A percentile compares a stretch with the other conserved stretches of the same genome.
phyloP scores from a whole-genome alignment of 1,140 invertebrate genomes.

The Contarinia nasturtii region DNA sequence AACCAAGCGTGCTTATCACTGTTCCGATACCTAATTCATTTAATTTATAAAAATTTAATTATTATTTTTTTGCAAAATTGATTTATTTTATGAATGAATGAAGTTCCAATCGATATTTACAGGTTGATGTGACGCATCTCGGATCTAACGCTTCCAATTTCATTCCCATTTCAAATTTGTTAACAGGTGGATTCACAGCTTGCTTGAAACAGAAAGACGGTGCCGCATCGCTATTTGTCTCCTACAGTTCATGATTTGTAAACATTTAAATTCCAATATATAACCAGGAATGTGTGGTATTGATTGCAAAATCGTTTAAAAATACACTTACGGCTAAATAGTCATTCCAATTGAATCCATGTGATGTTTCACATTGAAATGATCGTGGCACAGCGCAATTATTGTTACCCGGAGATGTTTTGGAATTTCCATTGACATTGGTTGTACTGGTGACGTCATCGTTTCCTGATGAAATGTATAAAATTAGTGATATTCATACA shows the following conservation, averaged over 20 bases:
- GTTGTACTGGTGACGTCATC: constrained; percentile 7
- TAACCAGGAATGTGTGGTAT: constrained; percentile 12
- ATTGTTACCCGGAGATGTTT: constrained; percentile 27
- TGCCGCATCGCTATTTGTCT: constrained; percentile 59
- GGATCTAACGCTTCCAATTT: constrained; percentile 93
- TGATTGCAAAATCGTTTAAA: neutral
- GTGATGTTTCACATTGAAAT: constrained; percentile 54
- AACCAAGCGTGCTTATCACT: constrained; percentile 81
- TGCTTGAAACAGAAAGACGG: constrained; percentile 83
- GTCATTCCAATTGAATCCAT: constrained; percentile 77
- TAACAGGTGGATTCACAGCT: constrained; percentile 58
- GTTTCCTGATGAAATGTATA: constrained; percentile 23
- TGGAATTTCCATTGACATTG: constrained; percentile 17
- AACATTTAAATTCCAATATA: neutral
- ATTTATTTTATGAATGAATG: no score
- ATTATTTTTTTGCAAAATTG: no score
- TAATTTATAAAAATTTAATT: no score
- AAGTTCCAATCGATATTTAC: no score
- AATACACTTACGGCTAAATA: constrained; percentile 47
- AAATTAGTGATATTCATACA: no score
- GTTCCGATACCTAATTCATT: no score
- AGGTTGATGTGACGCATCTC: constrained; percentile 83
- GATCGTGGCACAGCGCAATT: constrained; percentile 41
- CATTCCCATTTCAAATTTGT: constrained; percentile 88
- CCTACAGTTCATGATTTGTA: constrained; percentile 15